These are phyloP conservation scores for Cephalotes varians DNA, from an alignment of 2,888 invertebrate genomes.

Conservation along the genomic window DNA sequence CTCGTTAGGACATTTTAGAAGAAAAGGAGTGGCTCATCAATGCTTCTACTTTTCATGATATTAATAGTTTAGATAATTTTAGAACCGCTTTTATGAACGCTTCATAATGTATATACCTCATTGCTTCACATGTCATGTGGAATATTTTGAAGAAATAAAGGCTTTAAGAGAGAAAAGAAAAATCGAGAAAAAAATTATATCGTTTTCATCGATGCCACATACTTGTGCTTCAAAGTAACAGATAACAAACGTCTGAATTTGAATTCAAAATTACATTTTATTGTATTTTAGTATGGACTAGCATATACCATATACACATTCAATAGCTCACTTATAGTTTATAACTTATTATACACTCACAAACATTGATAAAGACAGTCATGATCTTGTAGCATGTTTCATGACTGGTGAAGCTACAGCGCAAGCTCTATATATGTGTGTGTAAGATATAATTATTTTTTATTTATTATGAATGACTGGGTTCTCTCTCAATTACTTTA, in stretches of 20 bases:
- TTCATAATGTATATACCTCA: constrained; percentile 39
- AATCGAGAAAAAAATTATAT: background rate
- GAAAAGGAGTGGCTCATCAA: constrained; percentile 10
- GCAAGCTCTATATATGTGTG: constrained; percentile 82
- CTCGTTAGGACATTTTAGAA: constrained; percentile 26
- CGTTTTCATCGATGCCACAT: background rate
- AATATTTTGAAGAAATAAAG: constrained; percentile 47
- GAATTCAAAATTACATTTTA: constrained; percentile 86
- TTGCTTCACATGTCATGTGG: constrained; percentile 37
- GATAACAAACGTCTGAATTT: constrained; percentile 66
- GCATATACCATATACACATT: constrained; percentile 86
- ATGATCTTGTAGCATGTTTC: constrained; percentile 83
- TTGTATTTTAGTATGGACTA: constrained; percentile 85
- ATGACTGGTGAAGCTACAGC: constrained; percentile 85
- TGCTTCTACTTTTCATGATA: constrained; percentile 33
- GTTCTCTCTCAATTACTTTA: constrained; percentile 65
- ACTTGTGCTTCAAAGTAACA: background rate
- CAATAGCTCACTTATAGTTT: constrained; percentile 85
- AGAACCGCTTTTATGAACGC: constrained; percentile 35
- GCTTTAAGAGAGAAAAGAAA: constrained; percentile 21
- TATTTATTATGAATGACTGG: constrained; percentile 71
- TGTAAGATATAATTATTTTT: constrained; percentile 81
- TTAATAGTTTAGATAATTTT: constrained; percentile 52
- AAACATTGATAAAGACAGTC: constrained; percentile 85
- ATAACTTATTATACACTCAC: constrained; percentile 85